Evolutionary conservation across 2,797 vertebrate genomes (phyloP).

Genomic region (Phoeniculus purpureus): DNA sequence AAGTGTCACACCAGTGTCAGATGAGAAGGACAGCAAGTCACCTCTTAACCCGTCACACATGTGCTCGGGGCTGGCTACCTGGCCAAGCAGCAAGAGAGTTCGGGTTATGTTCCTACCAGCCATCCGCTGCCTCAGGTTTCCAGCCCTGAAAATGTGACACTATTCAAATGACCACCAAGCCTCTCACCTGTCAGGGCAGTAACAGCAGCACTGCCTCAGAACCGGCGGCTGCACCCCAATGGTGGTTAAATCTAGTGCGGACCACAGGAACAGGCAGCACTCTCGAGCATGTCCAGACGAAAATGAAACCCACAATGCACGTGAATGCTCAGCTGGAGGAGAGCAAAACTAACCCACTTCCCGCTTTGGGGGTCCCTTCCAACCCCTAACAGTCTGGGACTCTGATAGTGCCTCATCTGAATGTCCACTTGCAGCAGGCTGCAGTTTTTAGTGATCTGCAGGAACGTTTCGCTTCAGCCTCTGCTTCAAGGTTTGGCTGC

Average conservation of each 20-base stretch:
- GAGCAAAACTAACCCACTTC: background rate
- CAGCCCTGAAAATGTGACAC: background rate
- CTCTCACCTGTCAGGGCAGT: background rate
- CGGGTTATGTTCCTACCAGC: background rate
- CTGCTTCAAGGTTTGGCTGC: background rate
- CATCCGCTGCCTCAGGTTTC: background rate
- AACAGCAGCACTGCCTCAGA: background rate
- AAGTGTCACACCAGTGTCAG: background rate
- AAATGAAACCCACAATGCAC: background rate
- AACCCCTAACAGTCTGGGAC: no score
- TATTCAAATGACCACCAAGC: background rate
- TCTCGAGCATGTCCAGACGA: background rate
- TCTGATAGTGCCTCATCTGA: background rate
- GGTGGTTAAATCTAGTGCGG: background rate
- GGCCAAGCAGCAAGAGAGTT: background rate
- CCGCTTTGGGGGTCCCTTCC: background rate
- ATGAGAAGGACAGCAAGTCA: background rate
- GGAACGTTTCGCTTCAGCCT: background rate
- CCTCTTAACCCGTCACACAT: background rate
- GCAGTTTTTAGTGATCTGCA: background rate
- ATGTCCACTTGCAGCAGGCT: background rate
- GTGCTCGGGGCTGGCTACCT: background rate
- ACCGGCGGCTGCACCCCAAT: conserved; percentile 9
- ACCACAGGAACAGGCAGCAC: background rate
- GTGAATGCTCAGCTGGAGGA: background rate